phyloP scores from a whole-genome alignment of 2,888 invertebrate genomes.

The Synanthedon vespiformis region DNA sequence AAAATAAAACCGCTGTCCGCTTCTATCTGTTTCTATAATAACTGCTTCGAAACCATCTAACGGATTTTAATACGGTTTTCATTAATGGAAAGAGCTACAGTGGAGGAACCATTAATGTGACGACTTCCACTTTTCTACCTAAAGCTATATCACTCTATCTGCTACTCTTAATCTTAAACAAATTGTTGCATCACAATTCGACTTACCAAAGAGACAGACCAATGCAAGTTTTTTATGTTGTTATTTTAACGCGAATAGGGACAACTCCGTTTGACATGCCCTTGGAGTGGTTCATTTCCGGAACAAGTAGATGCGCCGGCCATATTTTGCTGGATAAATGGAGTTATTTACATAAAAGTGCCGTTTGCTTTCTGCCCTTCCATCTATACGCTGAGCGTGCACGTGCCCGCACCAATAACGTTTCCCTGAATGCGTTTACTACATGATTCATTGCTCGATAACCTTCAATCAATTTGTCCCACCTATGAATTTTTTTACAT shows the following conservation, averaged over 20 bases:
- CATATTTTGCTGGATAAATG: conserved; percentile 52
- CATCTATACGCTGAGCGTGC: conserved; percentile 21
- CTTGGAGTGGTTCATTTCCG: conserved; percentile 52
- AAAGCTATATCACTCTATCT: too few species aligned
- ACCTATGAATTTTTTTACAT: not conserved
- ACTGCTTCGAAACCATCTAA: too few species aligned
- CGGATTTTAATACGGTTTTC: too few species aligned
- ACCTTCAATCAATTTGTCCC: not conserved
- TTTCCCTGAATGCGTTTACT: conserved; percentile 4
- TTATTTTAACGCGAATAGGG: conserved; percentile 11
- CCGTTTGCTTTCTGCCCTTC: conserved; percentile 46
- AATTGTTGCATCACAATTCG: not conserved
- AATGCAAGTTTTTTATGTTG: not conserved
- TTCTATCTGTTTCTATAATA: too few species aligned
- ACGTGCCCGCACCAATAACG: conserved; percentile 31
- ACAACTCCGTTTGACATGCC: conserved; percentile 30
- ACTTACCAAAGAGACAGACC: not conserved
- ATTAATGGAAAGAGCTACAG: too few species aligned
- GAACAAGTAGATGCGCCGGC: conserved; percentile 65
- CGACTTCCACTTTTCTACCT: too few species aligned
- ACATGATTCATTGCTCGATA: not conserved
- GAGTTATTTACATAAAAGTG: conserved; percentile 60
- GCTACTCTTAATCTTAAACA: too few species aligned
- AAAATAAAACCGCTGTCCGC: too few species aligned
- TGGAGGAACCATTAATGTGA: too few species aligned